Conservation (phyloP, 1,140 invertebrate species). For the Caenorhabditis inopinata region DNA sequence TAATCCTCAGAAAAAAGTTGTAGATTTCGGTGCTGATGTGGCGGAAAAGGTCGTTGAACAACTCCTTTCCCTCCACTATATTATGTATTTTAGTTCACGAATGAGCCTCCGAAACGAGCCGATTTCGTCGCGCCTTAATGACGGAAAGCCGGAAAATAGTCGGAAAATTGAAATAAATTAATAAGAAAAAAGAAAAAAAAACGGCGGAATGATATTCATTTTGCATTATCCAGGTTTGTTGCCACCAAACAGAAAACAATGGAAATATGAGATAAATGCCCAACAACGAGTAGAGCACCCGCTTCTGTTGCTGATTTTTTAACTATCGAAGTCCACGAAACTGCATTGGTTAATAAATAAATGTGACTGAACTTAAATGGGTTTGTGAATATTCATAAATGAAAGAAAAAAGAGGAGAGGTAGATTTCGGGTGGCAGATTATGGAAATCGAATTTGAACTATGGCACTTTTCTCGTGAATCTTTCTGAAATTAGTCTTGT, state of each 20-base stretch:
- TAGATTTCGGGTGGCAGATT: not conserved
- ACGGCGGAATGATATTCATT: too few species aligned
- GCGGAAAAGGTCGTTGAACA: conserved; percentile 8
- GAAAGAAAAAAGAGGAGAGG: not conserved
- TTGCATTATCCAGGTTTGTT: too few species aligned
- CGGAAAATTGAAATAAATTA: not conserved
- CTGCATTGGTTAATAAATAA: not conserved
- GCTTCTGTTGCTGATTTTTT: not conserved
- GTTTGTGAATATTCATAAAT: not conserved
- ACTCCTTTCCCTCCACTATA: not conserved
- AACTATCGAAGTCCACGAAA: not conserved
- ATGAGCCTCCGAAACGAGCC: too few species aligned
- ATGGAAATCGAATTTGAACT: too few species aligned
- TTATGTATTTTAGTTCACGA: conserved; percentile 3
- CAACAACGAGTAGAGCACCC: too few species aligned
- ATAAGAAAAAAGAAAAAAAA: too few species aligned
- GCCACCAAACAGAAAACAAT: too few species aligned
- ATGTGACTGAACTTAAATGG: not conserved
- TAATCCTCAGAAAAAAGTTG: not conserved
- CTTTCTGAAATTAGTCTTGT: too few species aligned
- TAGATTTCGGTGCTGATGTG: conserved; percentile 4
- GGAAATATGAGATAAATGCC: too few species aligned
- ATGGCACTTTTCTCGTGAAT: too few species aligned
- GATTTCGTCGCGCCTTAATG: too few species aligned
- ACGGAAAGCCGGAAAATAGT: too few species aligned